Evolutionary conservation across 1,140 invertebrate species (phyloP), one percentile per base, ranked within the genome.

Genomic region (Drosophila kepulauana): DNA sequence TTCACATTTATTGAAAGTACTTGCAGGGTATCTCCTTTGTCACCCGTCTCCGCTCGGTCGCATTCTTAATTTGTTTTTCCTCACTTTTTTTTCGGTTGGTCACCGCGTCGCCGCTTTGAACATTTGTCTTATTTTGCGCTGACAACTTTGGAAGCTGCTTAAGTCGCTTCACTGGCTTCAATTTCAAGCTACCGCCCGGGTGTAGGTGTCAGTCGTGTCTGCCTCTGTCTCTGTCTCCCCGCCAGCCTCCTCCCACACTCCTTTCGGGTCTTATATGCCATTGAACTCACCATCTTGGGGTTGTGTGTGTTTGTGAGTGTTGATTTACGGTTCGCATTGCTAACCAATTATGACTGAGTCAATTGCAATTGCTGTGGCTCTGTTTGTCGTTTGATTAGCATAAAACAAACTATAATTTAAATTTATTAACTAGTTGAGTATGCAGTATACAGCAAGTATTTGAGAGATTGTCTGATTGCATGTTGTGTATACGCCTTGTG

Each of bases 71-170:
- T 38, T 73, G 38, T 65, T 64, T 64, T 64, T 54, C 35, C 35
- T 51, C 38, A 35, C 58, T 54, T 81, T 70, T 56, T 28, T 70
- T 61, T 25, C 20, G 6, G 13, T 75, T 67, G 56, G 65, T 73
- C 75, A 68, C 20, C 73, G 61, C 67, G 79, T 84, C 72, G 76
- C 76, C 82, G 43, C 51, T 57, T 81, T 54, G 56, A 89, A 89
- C 85, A 89, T 89, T 89, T 89, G 86, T 89, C 85, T 89, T 89
- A 77, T 89, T 89, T 89, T 85, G 66, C 81, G 85, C 78, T 85
- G 85, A 89, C 85, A 89, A 88, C 78, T 79, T 56, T 76, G 85
- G 81, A 85, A 89, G 85, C 85, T 81, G 86, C 86, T 89, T 90
- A 89, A 85, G 69, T 75, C 59, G 71, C 71, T 63, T 57, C 71